Evolutionary conservation across 1,140 invertebrate species (phyloP).

Genomic region (Drusus annulatus): DNA sequence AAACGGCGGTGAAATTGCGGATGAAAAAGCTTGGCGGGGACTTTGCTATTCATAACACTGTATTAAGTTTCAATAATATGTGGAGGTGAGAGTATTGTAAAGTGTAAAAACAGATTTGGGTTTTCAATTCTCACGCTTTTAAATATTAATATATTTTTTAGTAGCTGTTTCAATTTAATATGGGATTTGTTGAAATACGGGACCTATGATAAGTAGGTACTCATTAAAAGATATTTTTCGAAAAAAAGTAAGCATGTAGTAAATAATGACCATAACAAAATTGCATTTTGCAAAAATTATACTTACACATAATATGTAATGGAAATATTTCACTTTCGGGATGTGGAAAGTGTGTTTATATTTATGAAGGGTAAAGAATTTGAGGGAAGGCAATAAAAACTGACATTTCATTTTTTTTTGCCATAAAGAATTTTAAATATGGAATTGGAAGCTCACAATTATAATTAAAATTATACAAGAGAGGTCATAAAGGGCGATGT

Average conservation of each 20-base stretch:
- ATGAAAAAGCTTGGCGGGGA: not conserved
- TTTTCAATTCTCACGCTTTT: too few relatives aligned
- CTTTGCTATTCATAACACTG: slow-evolving; percentile 11
- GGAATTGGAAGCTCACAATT: slow-evolving; percentile 2
- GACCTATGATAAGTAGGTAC: too few relatives aligned
- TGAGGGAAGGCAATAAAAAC: slow-evolving; percentile 38
- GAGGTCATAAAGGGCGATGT: too few relatives aligned
- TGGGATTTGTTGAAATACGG: too few relatives aligned
- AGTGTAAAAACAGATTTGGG: too few relatives aligned
- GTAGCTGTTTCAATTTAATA: too few relatives aligned
- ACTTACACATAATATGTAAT: slow-evolving; percentile 6
- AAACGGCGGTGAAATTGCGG: not conserved
- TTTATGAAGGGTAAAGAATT: slow-evolving; percentile 46
- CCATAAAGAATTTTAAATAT: slow-evolving; percentile 19
- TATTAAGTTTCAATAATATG: not conserved
- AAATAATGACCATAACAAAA: too few relatives aligned
- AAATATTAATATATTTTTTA: too few relatives aligned
- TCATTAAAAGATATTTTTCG: too few relatives aligned
- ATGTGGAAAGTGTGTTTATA: slow-evolving; percentile 52
- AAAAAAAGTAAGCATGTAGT: too few relatives aligned
- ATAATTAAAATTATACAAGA: not conserved
- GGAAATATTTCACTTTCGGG: slow-evolving; percentile 43
- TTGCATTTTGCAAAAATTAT: slow-evolving; percentile 26
- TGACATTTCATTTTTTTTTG: slow-evolving; percentile 33
- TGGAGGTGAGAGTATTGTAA: too few relatives aligned